These are phyloP conservation scores for Drosophila paracracens DNA, from an alignment of 2,888 invertebrate species.

Conservation along the genomic window DNA sequence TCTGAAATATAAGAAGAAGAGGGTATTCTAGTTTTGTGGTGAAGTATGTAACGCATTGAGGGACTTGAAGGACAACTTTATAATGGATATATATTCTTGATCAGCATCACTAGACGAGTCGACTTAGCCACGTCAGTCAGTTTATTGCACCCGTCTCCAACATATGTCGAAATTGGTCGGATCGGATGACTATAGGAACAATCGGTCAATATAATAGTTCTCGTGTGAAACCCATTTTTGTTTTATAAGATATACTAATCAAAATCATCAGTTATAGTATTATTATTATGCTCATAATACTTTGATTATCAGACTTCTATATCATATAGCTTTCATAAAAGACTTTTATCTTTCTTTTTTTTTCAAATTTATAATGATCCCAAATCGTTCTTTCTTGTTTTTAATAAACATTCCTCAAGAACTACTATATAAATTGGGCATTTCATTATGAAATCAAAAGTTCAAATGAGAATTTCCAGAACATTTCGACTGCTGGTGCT, in stretches of 20 bases:
- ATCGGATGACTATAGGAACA: neutral
- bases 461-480: neutral
- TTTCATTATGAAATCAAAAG: too few relatives aligned
- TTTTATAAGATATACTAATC: neutral
- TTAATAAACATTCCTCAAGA: neutral
- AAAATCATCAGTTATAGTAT: neutral
- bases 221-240: neutral
- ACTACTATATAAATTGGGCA: too few relatives aligned
- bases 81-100: neutral
- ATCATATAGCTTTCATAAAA: neutral
- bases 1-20: neutral
- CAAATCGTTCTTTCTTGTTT: neutral
- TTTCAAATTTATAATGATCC: neutral
- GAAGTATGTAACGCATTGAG: neutral
- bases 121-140: neutral
- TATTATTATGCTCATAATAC: neutral
- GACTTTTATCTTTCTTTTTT: rapidly evolving
- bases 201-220: neutral
- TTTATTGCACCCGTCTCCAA: neutral
- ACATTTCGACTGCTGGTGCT: neutral
- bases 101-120: neutral
- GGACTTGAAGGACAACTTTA: neutral
- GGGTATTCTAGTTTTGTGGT: neutral
- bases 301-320: neutral
- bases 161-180: neutral